A percentile compares a stretch with the other conserved stretches of the same genome.
phyloP scores from a whole-genome alignment of 2,113 vertebrate species.

The Vulpes ferrilata region DNA sequence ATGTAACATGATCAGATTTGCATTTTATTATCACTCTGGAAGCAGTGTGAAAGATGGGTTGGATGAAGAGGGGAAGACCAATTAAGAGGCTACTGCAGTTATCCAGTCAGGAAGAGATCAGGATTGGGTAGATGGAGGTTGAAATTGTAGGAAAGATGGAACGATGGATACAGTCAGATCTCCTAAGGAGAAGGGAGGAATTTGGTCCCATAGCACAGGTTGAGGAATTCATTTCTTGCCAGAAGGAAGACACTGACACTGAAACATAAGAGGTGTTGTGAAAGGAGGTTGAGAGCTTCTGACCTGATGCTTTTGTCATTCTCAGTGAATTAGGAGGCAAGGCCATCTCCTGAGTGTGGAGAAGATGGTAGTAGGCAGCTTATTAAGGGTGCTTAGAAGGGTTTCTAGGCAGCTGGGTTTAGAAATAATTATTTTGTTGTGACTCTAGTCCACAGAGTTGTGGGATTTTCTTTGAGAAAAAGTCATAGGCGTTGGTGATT shows the following conservation, averaged over 20 bases:
- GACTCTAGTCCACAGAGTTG: background rate
- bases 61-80: background rate
- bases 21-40: background rate
- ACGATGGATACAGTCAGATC: background rate
- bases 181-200: background rate
- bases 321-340: background rate
- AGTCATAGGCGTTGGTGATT: background rate
- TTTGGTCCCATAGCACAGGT: background rate
- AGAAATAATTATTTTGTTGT: background rate
- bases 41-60: background rate
- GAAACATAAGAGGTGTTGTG: background rate
- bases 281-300: background rate
- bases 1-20: background rate
- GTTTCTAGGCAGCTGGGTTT: conserved; percentile 5
- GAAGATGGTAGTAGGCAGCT: background rate
- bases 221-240: background rate
- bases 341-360: background rate
- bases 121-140: background rate
- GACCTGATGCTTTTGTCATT: background rate
- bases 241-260: background rate
- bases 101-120: background rate
- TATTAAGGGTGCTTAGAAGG: background rate
- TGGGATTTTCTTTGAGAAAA: conserved; percentile 2
- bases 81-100: background rate
- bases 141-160: background rate